Conservation (phyloP, 2,113 vertebrate species). For the Scolopax mira region DNA sequence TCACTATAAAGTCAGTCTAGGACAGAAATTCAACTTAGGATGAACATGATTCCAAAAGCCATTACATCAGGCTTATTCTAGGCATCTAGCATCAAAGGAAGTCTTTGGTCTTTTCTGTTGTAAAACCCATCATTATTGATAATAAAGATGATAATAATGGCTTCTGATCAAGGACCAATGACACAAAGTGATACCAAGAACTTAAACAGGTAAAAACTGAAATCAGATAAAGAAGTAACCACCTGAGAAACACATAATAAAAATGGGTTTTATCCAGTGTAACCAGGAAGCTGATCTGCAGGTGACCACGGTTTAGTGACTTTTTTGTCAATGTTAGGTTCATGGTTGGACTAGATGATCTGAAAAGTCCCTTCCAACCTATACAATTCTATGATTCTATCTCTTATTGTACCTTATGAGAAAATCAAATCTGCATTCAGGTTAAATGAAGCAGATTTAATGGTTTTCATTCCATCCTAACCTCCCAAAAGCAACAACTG, state of each 20-base stretch:
- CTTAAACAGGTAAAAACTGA: neutral
- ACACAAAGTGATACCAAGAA: neutral
- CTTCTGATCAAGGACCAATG: neutral
- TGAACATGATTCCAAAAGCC: neutral
- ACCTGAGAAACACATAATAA: neutral
- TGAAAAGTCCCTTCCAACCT: no score
- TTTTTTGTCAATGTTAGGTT: no score
- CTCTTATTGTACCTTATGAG: neutral
- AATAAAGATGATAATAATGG: neutral
- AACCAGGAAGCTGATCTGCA: neutral
- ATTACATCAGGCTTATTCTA: neutral
- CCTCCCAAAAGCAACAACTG: neutral
- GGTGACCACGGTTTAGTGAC: neutral
- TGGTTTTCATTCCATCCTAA: neutral
- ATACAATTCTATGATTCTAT: no score
- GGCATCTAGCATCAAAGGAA: neutral
- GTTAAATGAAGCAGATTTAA: neutral
- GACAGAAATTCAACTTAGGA: neutral
- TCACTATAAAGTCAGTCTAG: neutral
- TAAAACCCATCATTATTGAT: neutral
- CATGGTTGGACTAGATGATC: no score
- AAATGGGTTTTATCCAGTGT: neutral
- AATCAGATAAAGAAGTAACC: neutral
- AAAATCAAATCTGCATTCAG: neutral
- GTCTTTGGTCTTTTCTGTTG: neutral